Evolutionary conservation across 2,888 invertebrate genomes (phyloP).

Genomic region (Liopterus haemorrhoidalis): DNA sequence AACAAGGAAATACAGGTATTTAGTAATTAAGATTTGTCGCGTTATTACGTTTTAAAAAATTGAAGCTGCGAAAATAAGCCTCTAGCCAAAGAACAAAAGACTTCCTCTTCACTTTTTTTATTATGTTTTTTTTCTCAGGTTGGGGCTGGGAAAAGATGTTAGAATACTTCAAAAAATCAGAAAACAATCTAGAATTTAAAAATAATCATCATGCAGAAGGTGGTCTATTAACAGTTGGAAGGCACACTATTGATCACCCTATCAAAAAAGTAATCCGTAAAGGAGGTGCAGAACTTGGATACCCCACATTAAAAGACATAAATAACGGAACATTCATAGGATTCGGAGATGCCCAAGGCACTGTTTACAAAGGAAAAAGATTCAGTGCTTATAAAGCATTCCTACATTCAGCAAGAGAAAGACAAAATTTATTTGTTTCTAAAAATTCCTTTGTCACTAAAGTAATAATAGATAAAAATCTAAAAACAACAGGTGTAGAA

Average conservation of each 20-base stretch:
- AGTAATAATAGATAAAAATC: slow-evolving; percentile 48
- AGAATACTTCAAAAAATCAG: slow-evolving; percentile 15
- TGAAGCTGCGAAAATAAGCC: too few species aligned
- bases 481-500: slow-evolving; percentile 44
- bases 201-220: slow-evolving; percentile 25
- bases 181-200: slow-evolving; percentile 23
- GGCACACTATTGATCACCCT: slow-evolving; percentile 14
- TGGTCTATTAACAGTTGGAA: slow-evolving; percentile 24
- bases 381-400: slow-evolving; percentile 54
- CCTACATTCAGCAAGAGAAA: slow-evolving; percentile 48
- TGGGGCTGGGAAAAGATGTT: slow-evolving; percentile 11
- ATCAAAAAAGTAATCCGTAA: slow-evolving; percentile 20
- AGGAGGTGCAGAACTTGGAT: slow-evolving; percentile 37
- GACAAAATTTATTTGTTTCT: slow-evolving; percentile 54
- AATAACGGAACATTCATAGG: slow-evolving; percentile 38
- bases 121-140: slow-evolving; percentile 7
- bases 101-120: too few species aligned
- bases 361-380: slow-evolving; percentile 48
- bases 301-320: slow-evolving; percentile 41
- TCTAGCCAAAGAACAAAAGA: too few species aligned
- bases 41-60: too few species aligned
- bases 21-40: too few species aligned
- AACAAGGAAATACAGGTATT: slow-evolving; percentile 50
- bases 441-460: slow-evolving; percentile 51
- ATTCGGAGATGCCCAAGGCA: slow-evolving; percentile 41